phyloP scores from a whole-genome alignment of 2,888 invertebrate genomes.

The Yponomeuta sedellus region DNA sequence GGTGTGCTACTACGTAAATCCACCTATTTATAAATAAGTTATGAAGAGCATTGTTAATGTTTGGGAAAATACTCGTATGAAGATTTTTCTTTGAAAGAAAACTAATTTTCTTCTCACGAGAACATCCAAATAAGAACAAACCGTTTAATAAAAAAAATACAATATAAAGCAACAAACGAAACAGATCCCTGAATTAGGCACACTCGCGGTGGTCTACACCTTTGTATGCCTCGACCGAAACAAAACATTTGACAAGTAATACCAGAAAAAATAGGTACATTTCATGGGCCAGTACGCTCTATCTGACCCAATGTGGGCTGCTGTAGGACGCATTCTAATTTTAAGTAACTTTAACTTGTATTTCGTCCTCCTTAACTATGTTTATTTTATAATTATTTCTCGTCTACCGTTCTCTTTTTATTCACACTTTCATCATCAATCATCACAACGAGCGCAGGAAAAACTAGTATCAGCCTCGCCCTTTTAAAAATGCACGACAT shows the following conservation, averaged over 20 bases:
- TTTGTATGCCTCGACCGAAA: constrained; percentile 4
- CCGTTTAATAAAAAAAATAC: not conserved
- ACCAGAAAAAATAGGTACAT: not conserved
- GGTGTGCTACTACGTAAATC: not conserved
- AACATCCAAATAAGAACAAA: not conserved
- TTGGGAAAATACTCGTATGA: too few species aligned
- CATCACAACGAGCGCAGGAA: not conserved
- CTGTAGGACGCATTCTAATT: not conserved
- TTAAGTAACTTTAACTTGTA: not conserved
- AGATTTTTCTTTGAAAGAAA: not conserved
- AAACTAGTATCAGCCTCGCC: not conserved
- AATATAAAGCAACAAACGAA: constrained; percentile 28
- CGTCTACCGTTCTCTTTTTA: not conserved
- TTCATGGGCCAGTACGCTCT: not conserved
- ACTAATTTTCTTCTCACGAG: not conserved
- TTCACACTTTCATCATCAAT: not conserved
- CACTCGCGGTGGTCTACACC: constrained; percentile 22
- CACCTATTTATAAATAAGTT: not conserved
- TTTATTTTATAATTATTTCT: not conserved
- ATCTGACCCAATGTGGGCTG: not conserved
- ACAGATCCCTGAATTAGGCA: constrained; percentile 40
- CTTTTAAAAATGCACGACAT: not conserved
- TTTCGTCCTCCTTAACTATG: not conserved
- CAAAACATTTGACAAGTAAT: constrained; percentile 8
- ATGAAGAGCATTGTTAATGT: too few species aligned